phyloP scores from a whole-genome alignment of 2,113 vertebrate species.

The Alethe castanea region DNA sequence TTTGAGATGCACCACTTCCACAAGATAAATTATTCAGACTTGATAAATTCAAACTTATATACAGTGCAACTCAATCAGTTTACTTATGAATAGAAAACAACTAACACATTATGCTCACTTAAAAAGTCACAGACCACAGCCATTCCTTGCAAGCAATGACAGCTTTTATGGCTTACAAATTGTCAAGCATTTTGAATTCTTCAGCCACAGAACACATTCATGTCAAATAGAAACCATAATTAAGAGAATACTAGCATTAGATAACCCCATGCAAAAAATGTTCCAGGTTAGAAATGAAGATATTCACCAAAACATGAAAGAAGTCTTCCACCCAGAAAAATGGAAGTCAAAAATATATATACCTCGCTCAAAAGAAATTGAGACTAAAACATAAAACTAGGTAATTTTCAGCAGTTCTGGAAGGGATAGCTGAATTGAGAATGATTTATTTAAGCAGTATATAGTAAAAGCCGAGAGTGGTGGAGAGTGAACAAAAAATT shows the following conservation, averaged over 20 bases:
- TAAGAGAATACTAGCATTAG: neutral
- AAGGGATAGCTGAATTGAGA: neutral
- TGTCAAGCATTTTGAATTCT: neutral
- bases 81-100: neutral
- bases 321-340: neutral
- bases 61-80: neutral
- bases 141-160: neutral
- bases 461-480: neutral
- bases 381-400: neutral
- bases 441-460: neutral
- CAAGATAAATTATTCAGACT: neutral
- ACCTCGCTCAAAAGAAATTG: neutral
- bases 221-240: neutral
- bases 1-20: neutral
- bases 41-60: neutral
- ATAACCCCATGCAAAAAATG: neutral
- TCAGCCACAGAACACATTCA: neutral
- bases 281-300: neutral
- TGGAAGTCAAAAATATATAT: neutral
- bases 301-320: neutral
- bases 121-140: neutral
- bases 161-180: neutral
- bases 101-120: neutral
- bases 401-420: neutral
- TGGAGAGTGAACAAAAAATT: neutral